Base-by-base conservation (phyloP, 2,888 invertebrate species). In the Nycteola revayana region DNA sequence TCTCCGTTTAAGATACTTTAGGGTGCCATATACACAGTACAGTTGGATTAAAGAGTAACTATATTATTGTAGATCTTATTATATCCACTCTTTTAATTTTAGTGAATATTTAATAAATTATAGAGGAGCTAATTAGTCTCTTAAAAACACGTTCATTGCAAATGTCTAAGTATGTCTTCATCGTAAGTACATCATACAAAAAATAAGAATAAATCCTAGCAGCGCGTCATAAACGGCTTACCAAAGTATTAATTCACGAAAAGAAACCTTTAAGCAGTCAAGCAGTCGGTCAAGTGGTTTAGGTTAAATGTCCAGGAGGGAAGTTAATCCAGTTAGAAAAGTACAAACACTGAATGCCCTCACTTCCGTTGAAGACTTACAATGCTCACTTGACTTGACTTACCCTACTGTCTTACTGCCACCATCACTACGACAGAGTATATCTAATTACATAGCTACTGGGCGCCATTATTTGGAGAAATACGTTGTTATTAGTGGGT, bases 341-440 rank as follows among this genome's bases (percentile, higher is more conserved):
- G 75, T 83, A 88, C 84, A 87, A 88, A 87, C 83, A 85, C 65
- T 70, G 77, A 75, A 66, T 78, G 78, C 74, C 79, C 80, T 72
- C 74, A 80, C 84, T 85, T 85, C 84, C 85, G 78, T 45, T 57
- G 86, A 88, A 88, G 87, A 81, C 88, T 80, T 71, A 79, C 85
- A 86, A 78, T 62, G 66, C 58, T 75, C 72, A 70, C 69, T 66
- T 66, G 51, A 70, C 69, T 66, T 66, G 51, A 73, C 75, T 76
- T 81, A 82, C 83, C 82, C 83, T 69, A 85, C 75, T 83, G 84
- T 83, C 84, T 85, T 83, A 85, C 80, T 82, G 78, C 65, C 14
- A 14, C 14, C 5, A n/a, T n/a, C n/a, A n/a, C n/a, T n/a, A n/a
- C n/a, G n/a, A n/a, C n/a, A n/a, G n/a, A n/a, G n/a, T n/a, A n/a